Base-by-base conservation (phyloP, 2,888 invertebrate species). In the Athalia rosae region DNA sequence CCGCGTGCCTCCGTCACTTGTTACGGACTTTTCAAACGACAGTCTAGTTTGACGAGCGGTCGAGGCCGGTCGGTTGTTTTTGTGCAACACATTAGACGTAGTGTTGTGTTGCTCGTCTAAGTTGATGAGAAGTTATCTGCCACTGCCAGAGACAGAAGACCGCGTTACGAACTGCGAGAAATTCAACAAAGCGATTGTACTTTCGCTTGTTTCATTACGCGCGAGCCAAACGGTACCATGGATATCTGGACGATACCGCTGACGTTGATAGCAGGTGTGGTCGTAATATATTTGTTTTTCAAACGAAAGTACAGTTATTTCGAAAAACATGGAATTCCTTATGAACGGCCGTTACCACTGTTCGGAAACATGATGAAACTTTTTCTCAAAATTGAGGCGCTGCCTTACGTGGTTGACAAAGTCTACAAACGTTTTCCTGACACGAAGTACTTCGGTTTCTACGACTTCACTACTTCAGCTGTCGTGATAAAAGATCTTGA, bases 371-470 rank as follows among this genome's bases (percentile, higher is more conserved):
- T 84, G 80, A 81, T 47, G 0, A 76, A 79, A 3, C 9, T 78
- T 0, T 0, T 85, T 0, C 15, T 85, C 0, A 80, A 81, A 4
- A 64, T 56, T 4, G 53, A 66, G 3, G 76, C 83, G 3, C 4
- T 83, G 0, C 67, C 67, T 0, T 79, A 84, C 3, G 15, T 80
- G 0, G 4, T 80, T 0, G 59, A 82, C 4, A 53, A 76, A 0
- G 41, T 78, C 0, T 86, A 85, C 78, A 41, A 83, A 53, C 45
- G 76, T 8, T 48, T 81, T 63, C 79, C 81, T 0, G 76, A 85
- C 0, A 84, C 84, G 0, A 86, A 84, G 53, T 87, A 87, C 74
- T 76, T 85, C 4, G 86, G 86, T 3, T 79, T 84, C 28, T 84
- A 80, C 62, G 84, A 86, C n/a, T 80, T 83, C 48, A 77, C 58